A percentile compares a stretch with the other conserved stretches of the same genome.
phyloP scores from a whole-genome alignment of 1,140 invertebrate genomes.

The Drosophila elegans region DNA sequence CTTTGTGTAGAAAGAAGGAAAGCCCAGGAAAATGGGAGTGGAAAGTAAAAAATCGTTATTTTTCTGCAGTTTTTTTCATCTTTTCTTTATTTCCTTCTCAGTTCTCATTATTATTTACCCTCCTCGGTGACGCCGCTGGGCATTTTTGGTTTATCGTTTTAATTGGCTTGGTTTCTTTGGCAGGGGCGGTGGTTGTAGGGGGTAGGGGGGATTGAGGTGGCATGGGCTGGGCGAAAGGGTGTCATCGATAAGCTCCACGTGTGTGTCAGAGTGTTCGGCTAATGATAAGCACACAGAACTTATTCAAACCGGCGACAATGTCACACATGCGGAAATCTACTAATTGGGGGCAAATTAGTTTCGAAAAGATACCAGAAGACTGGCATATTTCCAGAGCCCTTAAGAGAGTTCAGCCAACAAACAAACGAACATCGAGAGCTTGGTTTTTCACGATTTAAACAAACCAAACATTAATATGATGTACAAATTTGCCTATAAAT shows the following conservation, averaged over 20 bases:
- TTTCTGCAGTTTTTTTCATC: slow-evolving; percentile 5
- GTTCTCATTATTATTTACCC: slow-evolving; percentile 33
- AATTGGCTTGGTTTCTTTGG: slow-evolving; percentile 62
- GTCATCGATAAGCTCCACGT: slow-evolving; percentile 33
- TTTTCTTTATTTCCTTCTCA: slow-evolving; percentile 10
- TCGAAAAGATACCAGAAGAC: slow-evolving; percentile 11
- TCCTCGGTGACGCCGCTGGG: slow-evolving; percentile 41
- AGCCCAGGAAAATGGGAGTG: neutral
- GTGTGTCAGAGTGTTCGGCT: slow-evolving; percentile 47
- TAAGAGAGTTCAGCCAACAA: neutral
- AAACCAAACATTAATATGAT: too few species aligned
- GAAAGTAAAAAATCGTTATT: slow-evolving; percentile 22
- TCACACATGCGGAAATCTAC: slow-evolving; percentile 14
- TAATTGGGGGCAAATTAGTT: slow-evolving; percentile 44
- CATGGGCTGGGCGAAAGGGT: slow-evolving; percentile 2
- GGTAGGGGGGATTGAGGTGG: neutral
- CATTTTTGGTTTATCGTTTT: slow-evolving; percentile 79
- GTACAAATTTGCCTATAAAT: too few species aligned
- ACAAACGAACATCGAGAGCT: too few species aligned
- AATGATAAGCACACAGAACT: slow-evolving; percentile 69
- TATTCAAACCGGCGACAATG: slow-evolving; percentile 17
- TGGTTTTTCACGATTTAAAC: too few species aligned
- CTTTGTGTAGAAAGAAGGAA: neutral
- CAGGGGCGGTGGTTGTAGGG: neutral
- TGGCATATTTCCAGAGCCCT: neutral